phyloP scores from a whole-genome alignment of 30 jellyfish, hydroid and myxozoan species.

The Mastigias papua region DNA sequence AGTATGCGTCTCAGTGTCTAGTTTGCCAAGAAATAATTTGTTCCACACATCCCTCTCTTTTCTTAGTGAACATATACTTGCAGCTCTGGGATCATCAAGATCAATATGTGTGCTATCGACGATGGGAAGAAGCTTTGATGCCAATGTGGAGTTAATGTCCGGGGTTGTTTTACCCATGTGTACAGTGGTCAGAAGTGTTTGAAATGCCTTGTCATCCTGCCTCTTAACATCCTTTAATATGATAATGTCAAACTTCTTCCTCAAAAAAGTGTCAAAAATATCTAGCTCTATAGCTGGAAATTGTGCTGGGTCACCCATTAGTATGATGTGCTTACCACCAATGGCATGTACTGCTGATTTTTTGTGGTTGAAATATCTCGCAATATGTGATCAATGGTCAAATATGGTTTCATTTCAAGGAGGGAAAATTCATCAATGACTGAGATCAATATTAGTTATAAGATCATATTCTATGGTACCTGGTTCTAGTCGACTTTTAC shows the following conservation, averaged over 20 bases:
- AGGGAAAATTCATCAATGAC: too few relatives aligned
- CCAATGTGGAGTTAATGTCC: not conserved
- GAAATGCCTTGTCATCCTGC: not conserved
- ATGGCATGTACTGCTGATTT: too few relatives aligned
- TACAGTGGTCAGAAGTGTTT: not conserved
- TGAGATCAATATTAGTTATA: too few relatives aligned
- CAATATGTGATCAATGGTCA: too few relatives aligned
- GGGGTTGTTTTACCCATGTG: not conserved
- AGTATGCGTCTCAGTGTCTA: not conserved
- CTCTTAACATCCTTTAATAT: not conserved
- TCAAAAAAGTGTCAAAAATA: not conserved
- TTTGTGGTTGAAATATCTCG: too few relatives aligned
- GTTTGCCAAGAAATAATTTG: not conserved
- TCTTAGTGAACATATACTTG: constrained; percentile 9
- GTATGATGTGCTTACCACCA: constrained; percentile 3
- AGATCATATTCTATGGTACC: too few relatives aligned
- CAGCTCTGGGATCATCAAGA: not conserved
- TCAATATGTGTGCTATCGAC: not conserved
- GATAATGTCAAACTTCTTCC: not conserved
- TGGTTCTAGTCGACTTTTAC: too few relatives aligned
- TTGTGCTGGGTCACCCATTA: too few relatives aligned
- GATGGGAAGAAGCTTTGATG: not conserved
- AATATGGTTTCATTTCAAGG: too few relatives aligned
- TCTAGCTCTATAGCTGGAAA: constrained; percentile 16
- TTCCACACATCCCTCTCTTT: constrained; percentile 1